Evolutionary conservation across 2,113 vertebrate genomes (phyloP), one percentile per base, ranked within the genome.

Genomic region (Nettapus auritus): DNA sequence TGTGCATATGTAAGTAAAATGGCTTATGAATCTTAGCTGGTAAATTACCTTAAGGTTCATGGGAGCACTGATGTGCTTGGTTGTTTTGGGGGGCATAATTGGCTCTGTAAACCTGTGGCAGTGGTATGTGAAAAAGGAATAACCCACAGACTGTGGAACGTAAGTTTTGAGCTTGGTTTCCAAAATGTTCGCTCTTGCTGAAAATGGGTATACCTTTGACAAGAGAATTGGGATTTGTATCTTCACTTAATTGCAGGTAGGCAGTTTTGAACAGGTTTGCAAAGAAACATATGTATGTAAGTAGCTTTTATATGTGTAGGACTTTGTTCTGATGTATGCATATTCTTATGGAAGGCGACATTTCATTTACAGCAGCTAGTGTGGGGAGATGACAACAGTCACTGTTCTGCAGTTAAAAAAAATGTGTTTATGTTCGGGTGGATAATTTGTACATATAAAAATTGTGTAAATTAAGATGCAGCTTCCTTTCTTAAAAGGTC

Each of bases 401-500:
- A 5, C 19, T 36, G 1, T 60, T 75, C 34, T 67, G 66, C 56
- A 62, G 40, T 33, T 55, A 56, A 36, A 46, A 69, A 78, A 42
- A 20, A 68, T 40, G 20, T 34, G 18, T 21, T 92, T 66, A 2
- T 20, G 31, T 31, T 56, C 33, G 31, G 46, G 3, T 63, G 23
- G 60, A 10, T 59, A 25, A 86, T 48, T 22, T 21, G 16, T 56
- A 55, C 7, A 1, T 7, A 8, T 2, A 31, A 44, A 68, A 52
- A 2, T 20, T 7, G 31, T 6, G 34, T 56, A 33, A 89, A 26
- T 53, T 87, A 44, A 92, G 50, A 26, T 36, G 57, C 44, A 50
- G 40, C 76, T 25, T n/a, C 84, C 88, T 44, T 55, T 57, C 74
- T 57, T 40, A 20, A 31, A 95, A 99, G 99, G 99, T 99, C 89